These are phyloP conservation scores for Protosalanx chinensis DNA, from an alignment of 2,797 vertebrate genomes.

Conservation along the genomic window DNA sequence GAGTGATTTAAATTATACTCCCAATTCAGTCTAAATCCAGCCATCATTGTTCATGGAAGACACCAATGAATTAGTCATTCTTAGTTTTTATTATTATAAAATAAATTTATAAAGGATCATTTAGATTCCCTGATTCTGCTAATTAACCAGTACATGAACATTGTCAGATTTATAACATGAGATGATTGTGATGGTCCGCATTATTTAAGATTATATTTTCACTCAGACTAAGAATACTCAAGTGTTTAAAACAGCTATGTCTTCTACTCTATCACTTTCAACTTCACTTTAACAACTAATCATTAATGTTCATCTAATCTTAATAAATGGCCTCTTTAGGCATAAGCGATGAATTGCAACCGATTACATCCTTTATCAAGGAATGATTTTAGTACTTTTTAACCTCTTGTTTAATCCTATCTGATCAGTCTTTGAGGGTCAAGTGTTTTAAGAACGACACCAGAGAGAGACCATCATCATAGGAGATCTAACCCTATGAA, in stretches of 20 bases:
- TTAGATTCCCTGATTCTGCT: no score
- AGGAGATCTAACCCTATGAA: not conserved
- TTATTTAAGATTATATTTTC: not conserved
- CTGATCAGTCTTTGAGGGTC: not conserved
- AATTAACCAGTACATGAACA: not conserved
- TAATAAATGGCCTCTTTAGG: not conserved
- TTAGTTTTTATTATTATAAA: no score
- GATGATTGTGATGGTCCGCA: not conserved
- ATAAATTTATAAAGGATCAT: no score
- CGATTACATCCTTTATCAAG: no score
- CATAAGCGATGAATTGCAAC: not conserved
- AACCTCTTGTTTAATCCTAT: conserved; percentile 18
- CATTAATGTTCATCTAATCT: no score
- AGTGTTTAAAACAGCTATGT: no score
- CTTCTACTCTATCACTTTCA: not conserved
- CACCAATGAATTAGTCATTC: no score
- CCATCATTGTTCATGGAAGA: no score
- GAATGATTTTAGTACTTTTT: not conserved
- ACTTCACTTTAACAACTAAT: not conserved
- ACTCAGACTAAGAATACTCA: not conserved
- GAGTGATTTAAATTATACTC: no score
- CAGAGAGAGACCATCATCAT: not conserved
- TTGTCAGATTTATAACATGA: not conserved
- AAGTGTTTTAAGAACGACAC: not conserved
- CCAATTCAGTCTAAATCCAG: no score